Evolutionary conservation across 30 jellyfish, hydroid and myxozoan genomes (phyloP).

Genomic region (Morbakka virulenta): DNA sequence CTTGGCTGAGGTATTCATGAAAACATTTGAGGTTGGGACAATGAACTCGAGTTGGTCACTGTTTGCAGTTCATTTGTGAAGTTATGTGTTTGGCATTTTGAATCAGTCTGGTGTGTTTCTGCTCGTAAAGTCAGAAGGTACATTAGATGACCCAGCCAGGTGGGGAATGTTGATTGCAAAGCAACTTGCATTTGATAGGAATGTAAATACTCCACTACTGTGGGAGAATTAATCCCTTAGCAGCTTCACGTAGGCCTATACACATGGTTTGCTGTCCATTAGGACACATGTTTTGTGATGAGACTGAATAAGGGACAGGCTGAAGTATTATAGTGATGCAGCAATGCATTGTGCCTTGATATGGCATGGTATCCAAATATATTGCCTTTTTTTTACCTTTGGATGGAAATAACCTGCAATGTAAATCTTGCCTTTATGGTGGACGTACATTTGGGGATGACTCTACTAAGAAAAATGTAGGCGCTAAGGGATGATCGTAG

Average conservation of each 20-base stretch:
- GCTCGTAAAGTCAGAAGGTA: constrained; percentile 24
- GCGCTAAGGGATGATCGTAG: constrained; percentile 56
- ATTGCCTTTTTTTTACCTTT: constrained; percentile 35
- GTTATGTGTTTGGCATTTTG: constrained; percentile 23
- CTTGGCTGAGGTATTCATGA: neutral
- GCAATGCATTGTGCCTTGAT: constrained; percentile 57
- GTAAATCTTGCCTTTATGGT: constrained; percentile 9
- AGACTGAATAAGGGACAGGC: constrained; percentile 52
- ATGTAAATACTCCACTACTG: constrained; percentile 36
- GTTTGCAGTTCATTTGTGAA: neutral
- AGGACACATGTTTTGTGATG: constrained; percentile 28
- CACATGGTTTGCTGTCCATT: constrained; percentile 67
- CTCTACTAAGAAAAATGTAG: constrained; percentile 40
- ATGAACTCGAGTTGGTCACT: neutral
- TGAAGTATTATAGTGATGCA: constrained; percentile 54
- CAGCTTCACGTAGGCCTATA: constrained; percentile 52
- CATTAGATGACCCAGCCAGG: constrained; percentile 26
- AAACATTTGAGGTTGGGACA: neutral
- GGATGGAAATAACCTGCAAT: constrained; percentile 56
- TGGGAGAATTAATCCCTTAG: constrained; percentile 33
- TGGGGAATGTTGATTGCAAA: constrained; percentile 11
- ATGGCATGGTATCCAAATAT: constrained; percentile 62
- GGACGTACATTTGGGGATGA: constrained; percentile 23
- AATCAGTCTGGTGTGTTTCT: neutral
- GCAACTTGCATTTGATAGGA: constrained; percentile 39